These are phyloP conservation scores for Crenuchus spilurus DNA, from an alignment of 2,797 vertebrate species.

Conservation along the genomic window DNA sequence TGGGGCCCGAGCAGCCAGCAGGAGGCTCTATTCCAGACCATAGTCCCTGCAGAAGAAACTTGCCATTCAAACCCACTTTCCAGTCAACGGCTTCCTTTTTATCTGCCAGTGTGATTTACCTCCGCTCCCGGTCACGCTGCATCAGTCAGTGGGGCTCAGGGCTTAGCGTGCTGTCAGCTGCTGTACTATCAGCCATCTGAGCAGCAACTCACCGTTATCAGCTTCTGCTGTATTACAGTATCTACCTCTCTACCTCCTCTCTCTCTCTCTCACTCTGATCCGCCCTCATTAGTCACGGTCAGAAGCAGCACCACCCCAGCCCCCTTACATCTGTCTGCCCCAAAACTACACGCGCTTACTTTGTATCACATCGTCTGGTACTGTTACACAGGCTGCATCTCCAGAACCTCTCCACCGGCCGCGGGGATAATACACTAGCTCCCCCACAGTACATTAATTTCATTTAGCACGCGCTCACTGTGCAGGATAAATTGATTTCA, in stretches of 20 bases:
- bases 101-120: conserved; percentile 45
- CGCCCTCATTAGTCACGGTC: conserved; percentile 21
- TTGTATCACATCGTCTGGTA: conserved; percentile 25
- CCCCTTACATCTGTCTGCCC: conserved; percentile 26
- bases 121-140: conserved; percentile 51
- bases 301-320: conserved; percentile 8
- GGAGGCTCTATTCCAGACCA: conserved; percentile 51
- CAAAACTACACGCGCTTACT: conserved; percentile 10
- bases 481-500: conserved; percentile 99
- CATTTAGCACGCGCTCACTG: conserved; percentile 98
- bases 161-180: conserved; percentile 14
- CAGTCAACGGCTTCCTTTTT: conserved; percentile 43
- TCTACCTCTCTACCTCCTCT: neutral
- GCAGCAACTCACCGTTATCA: conserved; percentile 4
- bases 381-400: neutral
- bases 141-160: conserved; percentile 39
- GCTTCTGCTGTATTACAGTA: neutral
- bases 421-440: conserved; percentile 90
- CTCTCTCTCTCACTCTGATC: conserved; percentile 6
- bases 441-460: conserved; percentile 96
- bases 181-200: conserved; percentile 31
- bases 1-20: conserved; percentile 45
- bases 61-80: conserved; percentile 61
- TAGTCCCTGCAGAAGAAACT: conserved; percentile 54
- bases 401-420: conserved; percentile 52